Evolutionary conservation across 2,888 invertebrate species (phyloP).

Genomic region (Rhimphoctona megacephalus): DNA sequence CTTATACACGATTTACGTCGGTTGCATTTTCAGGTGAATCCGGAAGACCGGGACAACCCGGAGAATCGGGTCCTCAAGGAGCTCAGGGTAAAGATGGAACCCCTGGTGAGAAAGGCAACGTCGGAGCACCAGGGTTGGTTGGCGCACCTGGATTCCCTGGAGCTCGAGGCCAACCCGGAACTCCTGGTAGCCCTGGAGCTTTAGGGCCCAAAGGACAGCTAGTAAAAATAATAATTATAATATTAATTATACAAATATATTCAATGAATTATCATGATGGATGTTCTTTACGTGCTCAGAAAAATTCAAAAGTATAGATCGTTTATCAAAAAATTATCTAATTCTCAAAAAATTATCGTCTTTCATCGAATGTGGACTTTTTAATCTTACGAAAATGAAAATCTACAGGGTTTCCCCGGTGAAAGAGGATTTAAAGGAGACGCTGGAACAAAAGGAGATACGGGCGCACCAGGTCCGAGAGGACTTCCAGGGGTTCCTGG

Average conservation of each 20-base stretch:
- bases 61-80: constrained; percentile 91
- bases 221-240: constrained; percentile 84
- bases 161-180: constrained; percentile 91
- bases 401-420: constrained; percentile 89
- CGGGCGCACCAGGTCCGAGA: constrained; percentile 90
- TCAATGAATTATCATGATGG: background rate
- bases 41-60: constrained; percentile 91
- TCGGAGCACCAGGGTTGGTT: constrained; percentile 90
- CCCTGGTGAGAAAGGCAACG: constrained; percentile 92
- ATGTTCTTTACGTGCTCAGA: too few relatives aligned
- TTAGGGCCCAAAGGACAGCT: constrained; percentile 92
- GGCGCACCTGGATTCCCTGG: constrained; percentile 95
- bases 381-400: background rate
- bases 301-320: too few relatives aligned
- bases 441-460: constrained; percentile 91
- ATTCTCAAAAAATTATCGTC: too few relatives aligned
- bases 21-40: constrained; percentile 87
- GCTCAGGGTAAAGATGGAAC: constrained; percentile 92
- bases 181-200: constrained; percentile 90
- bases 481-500: constrained; percentile 91
- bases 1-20: background rate
- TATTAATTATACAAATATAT: constrained; percentile 13
- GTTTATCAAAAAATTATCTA: too few relatives aligned
- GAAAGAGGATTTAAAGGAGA: constrained; percentile 94
- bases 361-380: too few relatives aligned